Percentiles rank a stretch among this genome's conserved stretches.
These are phyloP conservation scores for Glaucomys volans DNA, from an alignment of 2,113 vertebrate genomes.

Conservation along the genomic window DNA sequence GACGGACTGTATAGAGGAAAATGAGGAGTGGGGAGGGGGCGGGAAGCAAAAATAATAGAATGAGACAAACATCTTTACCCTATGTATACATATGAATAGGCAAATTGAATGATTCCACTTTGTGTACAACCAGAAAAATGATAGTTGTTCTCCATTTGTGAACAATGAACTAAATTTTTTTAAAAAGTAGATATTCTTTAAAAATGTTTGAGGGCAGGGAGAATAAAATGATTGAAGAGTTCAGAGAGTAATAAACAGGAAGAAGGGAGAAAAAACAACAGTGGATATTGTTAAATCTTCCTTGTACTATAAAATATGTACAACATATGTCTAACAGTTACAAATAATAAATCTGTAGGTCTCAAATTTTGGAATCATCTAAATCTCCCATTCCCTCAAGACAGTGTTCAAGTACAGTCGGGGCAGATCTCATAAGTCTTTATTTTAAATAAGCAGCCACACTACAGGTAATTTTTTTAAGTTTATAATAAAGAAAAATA, in stretches of 20 bases:
- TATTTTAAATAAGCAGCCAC: constrained; percentile 6
- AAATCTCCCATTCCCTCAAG: background rate
- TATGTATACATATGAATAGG: too few species aligned
- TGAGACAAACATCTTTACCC: too few species aligned
- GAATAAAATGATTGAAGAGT: background rate
- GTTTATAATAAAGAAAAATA: background rate
- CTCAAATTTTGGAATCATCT: constrained; percentile 22
- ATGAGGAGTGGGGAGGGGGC: too few species aligned
- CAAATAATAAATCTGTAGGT: background rate
- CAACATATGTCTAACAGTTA: background rate
- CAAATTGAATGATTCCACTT: too few species aligned
- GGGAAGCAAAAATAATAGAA: too few species aligned
- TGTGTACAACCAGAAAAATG: too few species aligned
- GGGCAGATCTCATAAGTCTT: background rate
- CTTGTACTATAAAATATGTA: background rate
- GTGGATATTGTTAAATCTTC: background rate
- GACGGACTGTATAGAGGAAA: too few species aligned
- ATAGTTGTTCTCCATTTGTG: too few species aligned
- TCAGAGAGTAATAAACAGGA: background rate
- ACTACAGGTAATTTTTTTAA: background rate
- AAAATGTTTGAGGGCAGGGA: background rate
- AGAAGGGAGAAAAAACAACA: background rate
- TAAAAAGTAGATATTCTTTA: background rate
- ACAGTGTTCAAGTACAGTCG: constrained; percentile 17
- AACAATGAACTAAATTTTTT: too few species aligned